Percentiles rank a stretch among this genome's conserved stretches.
phyloP scores from a whole-genome alignment of 2,888 invertebrate species.

The Macaria notata region DNA sequence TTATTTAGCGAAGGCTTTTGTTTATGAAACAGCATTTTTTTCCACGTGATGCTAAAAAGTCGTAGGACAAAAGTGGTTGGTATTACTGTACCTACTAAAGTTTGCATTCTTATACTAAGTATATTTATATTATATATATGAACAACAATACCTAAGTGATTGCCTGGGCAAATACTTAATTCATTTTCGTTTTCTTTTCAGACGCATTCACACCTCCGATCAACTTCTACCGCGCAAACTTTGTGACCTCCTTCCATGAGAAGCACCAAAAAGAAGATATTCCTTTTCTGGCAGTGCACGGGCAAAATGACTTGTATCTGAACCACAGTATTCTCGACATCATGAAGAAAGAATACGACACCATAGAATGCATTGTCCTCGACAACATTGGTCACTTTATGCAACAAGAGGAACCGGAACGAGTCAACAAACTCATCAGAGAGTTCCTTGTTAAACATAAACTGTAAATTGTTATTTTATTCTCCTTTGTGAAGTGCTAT shows the following conservation, averaged over 20 bases:
- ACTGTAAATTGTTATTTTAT: conserved; percentile 32
- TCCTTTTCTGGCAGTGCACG: conserved; percentile 69
- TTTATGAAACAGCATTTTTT: too few species aligned
- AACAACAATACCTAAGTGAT: too few species aligned
- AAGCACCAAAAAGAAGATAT: conserved; percentile 56
- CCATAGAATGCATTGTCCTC: conserved; percentile 67
- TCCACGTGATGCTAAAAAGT: too few species aligned
- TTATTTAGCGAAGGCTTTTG: too few species aligned
- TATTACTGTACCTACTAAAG: too few species aligned
- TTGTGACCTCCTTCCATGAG: conserved; percentile 44
- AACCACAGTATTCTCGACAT: conserved; percentile 45
- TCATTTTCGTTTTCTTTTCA: conserved; percentile 40
- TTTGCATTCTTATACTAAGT: too few species aligned
- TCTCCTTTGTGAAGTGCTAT: neutral
- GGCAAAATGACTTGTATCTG: conserved; percentile 69
- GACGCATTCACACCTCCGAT: conserved; percentile 79
- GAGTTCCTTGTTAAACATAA: conserved; percentile 68
- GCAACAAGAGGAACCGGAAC: conserved; percentile 79
- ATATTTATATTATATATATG: too few species aligned
- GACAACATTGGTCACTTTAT: conserved; percentile 76
- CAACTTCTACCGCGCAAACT: conserved; percentile 82
- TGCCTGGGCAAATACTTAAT: too few species aligned
- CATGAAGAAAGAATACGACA: conserved; percentile 64
- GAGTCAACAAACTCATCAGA: conserved; percentile 76
- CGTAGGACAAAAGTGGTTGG: too few species aligned